These are phyloP conservation scores for Catharus fuscescens DNA, from an alignment of 2,113 vertebrate species.

Conservation along the genomic window DNA sequence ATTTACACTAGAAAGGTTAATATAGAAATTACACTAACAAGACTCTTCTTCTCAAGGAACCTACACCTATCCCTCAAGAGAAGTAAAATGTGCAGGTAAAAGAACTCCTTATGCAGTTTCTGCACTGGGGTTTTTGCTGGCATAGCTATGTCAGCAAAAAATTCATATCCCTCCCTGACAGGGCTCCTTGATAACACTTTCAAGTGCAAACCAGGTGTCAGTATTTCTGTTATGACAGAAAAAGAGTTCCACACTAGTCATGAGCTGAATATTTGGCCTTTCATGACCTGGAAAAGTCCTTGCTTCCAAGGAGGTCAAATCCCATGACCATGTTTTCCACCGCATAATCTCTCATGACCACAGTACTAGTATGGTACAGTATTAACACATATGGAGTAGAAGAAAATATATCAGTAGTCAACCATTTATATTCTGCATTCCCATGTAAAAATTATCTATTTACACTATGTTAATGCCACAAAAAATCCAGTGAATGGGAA, in stretches of 20 bases:
- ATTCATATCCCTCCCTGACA: not conserved
- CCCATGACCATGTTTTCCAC: not conserved
- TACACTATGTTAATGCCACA: not conserved
- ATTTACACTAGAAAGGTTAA: slow-evolving; percentile 47
- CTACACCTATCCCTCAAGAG: not conserved
- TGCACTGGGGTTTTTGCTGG: not conserved
- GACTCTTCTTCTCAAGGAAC: not conserved
- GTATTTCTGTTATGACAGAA: not conserved
- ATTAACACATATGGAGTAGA: not conserved
- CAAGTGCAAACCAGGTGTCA: slow-evolving; percentile 43
- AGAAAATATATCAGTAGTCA: not conserved
- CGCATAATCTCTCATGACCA: not conserved
- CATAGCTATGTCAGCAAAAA: slow-evolving; percentile 41
- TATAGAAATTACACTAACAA: slow-evolving; percentile 18
- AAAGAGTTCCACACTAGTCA: not conserved
- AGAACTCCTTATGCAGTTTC: slow-evolving; percentile 10
- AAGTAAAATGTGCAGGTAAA: slow-evolving; percentile 12
- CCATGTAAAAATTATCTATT: not conserved
- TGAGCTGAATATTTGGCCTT: not conserved
- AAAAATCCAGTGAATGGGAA: not conserved
- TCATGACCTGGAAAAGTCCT: not conserved
- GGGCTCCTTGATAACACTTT: slow-evolving; percentile 33
- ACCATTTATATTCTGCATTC: not conserved
- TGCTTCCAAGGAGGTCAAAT: slow-evolving; percentile 17
- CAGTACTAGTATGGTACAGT: not conserved